Evolutionary conservation across 1,140 invertebrate species (phyloP), one percentile per base, ranked within the genome.

Genomic region (Drosophila lowei): DNA sequence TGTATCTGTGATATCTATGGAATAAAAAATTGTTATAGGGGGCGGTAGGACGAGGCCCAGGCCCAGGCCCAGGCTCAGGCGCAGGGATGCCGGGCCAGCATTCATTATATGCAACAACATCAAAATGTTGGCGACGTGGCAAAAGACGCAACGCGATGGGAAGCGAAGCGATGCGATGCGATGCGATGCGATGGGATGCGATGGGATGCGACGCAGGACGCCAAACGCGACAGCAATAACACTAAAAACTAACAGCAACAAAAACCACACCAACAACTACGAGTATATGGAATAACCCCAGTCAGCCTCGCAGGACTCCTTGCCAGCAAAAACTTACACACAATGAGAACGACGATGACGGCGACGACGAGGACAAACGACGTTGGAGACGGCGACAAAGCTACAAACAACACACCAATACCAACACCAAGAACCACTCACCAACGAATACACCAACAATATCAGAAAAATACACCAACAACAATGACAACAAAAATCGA

Each of bases 51-150:
- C n/a, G 43, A 61, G 48, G 47, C 48, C 21, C 43, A 48, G 9
- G 11, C 3, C 30, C 30, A 34, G 34, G 0, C 11, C 3, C 34
- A 38, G 34, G 11, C 9, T 3, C 34, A 13, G 34, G 34, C 34
- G 34, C 34, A 21, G 28, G 6, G 23, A 23, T 16, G 28, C 28
- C 8, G 41, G 38, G 53, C 55, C 61, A 70, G 73, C 73, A 80
- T 85, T 85, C 81, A 86, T 85, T 85, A 86, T 85, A 71, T 79
- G 77, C 81, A 85, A 85, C 80, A 85, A 85, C 77, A 86, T 77
- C 81, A 86, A 13, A 86, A 79, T 80, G 68, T 74, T 86, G 81
- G 74, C 77, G 81, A 85, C 81, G 81, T 86, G 64, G 81, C 77
- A 76, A 77, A 83, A 84, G 79, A 72, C 71, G 66, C 71, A 73